Conservation (phyloP, 1,140 invertebrate genomes). For the Brachionus koreanus region DNA sequence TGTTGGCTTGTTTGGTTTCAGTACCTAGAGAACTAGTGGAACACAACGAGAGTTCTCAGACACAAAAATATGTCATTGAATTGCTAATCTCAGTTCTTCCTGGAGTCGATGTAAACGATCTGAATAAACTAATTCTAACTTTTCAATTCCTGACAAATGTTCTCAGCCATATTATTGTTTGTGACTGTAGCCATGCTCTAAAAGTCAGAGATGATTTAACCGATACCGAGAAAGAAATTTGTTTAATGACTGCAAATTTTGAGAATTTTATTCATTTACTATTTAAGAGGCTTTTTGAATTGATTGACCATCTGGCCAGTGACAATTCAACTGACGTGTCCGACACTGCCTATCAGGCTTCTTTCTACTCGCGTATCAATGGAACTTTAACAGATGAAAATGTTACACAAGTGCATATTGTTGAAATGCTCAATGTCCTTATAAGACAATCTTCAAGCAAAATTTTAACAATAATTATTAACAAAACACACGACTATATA, state of each 20-base stretch:
- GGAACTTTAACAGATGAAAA: neutral
- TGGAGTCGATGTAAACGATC: conserved; percentile 84
- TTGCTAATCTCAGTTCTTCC: conserved; percentile 75
- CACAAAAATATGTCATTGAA: conserved; percentile 73
- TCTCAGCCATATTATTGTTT: conserved; percentile 71
- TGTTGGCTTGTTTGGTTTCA: conserved; percentile 70
- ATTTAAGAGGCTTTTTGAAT: conserved; percentile 54
- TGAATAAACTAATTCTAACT: conserved; percentile 71
- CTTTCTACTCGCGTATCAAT: neutral
- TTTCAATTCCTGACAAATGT: conserved; percentile 75
- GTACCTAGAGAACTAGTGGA: conserved; percentile 66
- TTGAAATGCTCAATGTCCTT: conserved; percentile 18
- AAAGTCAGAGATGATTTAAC: conserved; percentile 67
- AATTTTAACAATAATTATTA: neutral
- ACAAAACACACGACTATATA: neutral
- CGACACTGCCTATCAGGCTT: neutral
- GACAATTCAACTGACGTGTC: neutral
- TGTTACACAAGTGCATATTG: conserved; percentile 17
- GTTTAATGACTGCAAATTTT: conserved; percentile 74
- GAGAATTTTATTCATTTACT: conserved; percentile 83
- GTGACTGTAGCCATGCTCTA: conserved; percentile 74
- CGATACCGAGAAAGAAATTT: conserved; percentile 71
- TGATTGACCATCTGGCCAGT: conserved; percentile 7
- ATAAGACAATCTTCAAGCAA: neutral
- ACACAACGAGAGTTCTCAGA: conserved; percentile 61